Conservation (phyloP, 2,797 vertebrate genomes). For the Morelia viridis region DNA sequence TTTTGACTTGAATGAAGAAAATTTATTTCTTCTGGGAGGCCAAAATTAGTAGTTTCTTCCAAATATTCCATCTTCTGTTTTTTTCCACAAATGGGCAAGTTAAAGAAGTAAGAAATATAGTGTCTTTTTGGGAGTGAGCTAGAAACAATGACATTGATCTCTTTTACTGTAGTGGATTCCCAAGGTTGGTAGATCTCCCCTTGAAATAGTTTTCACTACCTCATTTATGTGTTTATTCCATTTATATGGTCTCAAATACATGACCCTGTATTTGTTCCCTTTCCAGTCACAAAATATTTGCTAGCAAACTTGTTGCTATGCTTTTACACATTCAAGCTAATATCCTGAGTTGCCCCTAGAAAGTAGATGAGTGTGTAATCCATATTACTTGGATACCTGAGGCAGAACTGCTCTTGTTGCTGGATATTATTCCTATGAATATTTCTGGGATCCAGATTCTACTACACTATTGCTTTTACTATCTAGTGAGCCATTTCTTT, state of each 20-base stretch:
- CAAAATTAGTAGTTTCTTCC: not conserved
- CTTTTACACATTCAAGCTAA: no score
- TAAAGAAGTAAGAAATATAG: not conserved
- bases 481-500: not conserved
- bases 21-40: not conserved
- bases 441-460: not conserved
- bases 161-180: not conserved
- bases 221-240: not conserved
- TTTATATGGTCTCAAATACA: not conserved
- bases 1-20: conserved; percentile 38
- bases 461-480: not conserved
- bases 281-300: not conserved
- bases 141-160: not conserved
- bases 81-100: not conserved
- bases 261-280: not conserved
- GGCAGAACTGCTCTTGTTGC: not conserved
- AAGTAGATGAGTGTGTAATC: not conserved
- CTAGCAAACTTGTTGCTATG: not conserved
- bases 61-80: not conserved
- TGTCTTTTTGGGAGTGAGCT: no score
- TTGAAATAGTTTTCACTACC: not conserved
- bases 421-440: not conserved
- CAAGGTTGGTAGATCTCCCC: not conserved
- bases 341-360: not conserved
- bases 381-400: no score